phyloP scores from a whole-genome alignment of 2,113 vertebrate genomes.

The human region DNA sequence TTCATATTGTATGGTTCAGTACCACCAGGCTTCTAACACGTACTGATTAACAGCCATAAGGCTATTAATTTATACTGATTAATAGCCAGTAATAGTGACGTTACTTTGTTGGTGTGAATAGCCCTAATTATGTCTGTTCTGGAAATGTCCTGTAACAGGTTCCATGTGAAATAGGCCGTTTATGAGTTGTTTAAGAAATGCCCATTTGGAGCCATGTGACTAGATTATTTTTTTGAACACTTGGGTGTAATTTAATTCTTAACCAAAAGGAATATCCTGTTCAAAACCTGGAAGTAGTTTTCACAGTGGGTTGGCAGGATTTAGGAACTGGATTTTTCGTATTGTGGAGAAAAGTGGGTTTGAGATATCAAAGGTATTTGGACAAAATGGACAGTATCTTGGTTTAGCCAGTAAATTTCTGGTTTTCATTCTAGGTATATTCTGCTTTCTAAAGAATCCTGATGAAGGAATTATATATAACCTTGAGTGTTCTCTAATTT shows the following conservation, averaged over 20 bases:
- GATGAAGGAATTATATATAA: slow-evolving; percentile 11
- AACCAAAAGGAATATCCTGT: not conserved
- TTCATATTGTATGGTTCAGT: not conserved
- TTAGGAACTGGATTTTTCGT: not conserved
- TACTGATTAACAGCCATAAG: not conserved
- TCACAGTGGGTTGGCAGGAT: not conserved
- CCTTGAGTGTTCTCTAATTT: not conserved
- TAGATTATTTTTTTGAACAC: not conserved
- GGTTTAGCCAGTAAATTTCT: not conserved
- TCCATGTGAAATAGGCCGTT: not conserved
- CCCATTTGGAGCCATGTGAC: not conserved
- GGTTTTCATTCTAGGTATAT: not conserved
- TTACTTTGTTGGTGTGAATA: not conserved
- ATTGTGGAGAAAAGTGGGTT: not conserved
- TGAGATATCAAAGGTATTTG: not conserved
- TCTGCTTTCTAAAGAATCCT: slow-evolving; percentile 19
- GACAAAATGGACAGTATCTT: not conserved
- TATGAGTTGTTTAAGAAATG: not conserved
- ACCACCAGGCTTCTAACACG: not conserved
- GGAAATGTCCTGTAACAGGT: not conserved
- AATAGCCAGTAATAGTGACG: not conserved
- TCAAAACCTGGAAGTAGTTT: not conserved
- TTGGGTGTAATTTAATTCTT: slow-evolving; percentile 24
- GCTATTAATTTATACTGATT: not conserved
- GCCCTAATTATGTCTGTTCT: not conserved